Conservation (phyloP, 2,797 vertebrate genomes). For the Pogoniulus pusillus region DNA sequence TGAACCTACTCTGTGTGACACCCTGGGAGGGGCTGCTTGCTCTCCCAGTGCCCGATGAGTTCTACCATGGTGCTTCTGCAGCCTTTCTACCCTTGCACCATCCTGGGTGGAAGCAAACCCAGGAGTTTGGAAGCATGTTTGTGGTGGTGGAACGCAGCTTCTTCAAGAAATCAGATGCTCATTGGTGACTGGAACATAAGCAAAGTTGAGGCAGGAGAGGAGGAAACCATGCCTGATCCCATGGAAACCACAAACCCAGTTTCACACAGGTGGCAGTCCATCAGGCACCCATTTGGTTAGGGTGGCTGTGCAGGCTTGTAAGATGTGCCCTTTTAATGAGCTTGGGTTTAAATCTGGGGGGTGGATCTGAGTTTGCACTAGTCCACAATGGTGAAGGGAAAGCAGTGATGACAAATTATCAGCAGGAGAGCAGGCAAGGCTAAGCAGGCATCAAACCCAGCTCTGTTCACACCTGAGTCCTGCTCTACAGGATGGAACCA, state of each 20-base stretch:
- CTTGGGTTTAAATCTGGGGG: background rate
- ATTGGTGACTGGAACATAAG: background rate
- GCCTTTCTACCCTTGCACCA: background rate
- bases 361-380: background rate
- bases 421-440: background rate
- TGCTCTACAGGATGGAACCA: fast-evolving
- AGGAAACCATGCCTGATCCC: background rate
- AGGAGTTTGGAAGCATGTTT: fast-evolving
- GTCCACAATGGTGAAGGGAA: background rate
- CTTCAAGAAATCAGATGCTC: background rate
- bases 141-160: background rate
- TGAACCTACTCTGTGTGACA: background rate
- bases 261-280: background rate
- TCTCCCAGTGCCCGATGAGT: background rate
- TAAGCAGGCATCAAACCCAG: background rate
- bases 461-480: background rate
- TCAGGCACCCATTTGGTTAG: background rate
- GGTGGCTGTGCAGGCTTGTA: background rate
- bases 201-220: background rate
- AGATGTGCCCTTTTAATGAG: background rate
- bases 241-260: background rate
- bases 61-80: background rate
- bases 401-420: background rate
- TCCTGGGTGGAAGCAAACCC: fast-evolving
- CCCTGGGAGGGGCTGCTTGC: background rate